Evolutionary conservation across 1,140 invertebrate species (phyloP).

Genomic region (Epicauta chinensis): DNA sequence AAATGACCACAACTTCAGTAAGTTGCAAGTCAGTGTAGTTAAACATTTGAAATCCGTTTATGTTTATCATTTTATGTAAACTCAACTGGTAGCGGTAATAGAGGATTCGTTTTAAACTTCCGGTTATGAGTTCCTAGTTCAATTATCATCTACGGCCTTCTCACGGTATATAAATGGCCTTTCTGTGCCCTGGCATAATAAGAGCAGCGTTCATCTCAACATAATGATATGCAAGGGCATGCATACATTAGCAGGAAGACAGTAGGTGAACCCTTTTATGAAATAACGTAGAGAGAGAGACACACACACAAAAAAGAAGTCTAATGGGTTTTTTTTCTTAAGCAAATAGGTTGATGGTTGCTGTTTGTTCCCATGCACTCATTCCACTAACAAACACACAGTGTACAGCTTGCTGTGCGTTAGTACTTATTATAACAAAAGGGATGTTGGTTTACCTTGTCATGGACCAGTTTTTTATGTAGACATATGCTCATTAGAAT

Average conservation of each 20-base stretch:
- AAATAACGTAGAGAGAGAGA: slow-evolving; percentile 4
- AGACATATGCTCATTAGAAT: slow-evolving; percentile 24
- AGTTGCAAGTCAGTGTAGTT: no score
- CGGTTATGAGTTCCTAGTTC: slow-evolving; percentile 4
- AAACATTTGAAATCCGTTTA: no score
- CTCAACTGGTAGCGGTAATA: no score
- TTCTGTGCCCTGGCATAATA: slow-evolving; percentile 20
- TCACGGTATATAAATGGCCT: slow-evolving; percentile 18
- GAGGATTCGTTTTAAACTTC: slow-evolving; percentile 3
- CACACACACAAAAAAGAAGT: slow-evolving; percentile 3
- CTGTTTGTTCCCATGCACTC: slow-evolving; percentile 12
- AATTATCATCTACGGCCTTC: slow-evolving; percentile 5
- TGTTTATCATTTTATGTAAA: background rate
- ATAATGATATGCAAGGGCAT: slow-evolving; percentile 32
- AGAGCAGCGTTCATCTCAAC: slow-evolving; percentile 10
- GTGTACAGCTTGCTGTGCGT: background rate
- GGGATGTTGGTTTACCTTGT: slow-evolving; percentile 7
- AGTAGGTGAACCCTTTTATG: slow-evolving; percentile 28
- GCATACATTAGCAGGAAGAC: slow-evolving; percentile 33
- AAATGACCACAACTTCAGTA: no score
- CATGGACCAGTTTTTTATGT: slow-evolving; percentile 22
- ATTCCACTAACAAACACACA: no score
- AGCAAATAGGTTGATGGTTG: slow-evolving; percentile 17
- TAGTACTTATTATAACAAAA: slow-evolving; percentile 11
- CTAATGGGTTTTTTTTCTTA: slow-evolving; percentile 22